These are phyloP conservation scores for Chrysoperla carnea DNA, from an alignment of 1,140 invertebrate genomes.

Conservation along the genomic window DNA sequence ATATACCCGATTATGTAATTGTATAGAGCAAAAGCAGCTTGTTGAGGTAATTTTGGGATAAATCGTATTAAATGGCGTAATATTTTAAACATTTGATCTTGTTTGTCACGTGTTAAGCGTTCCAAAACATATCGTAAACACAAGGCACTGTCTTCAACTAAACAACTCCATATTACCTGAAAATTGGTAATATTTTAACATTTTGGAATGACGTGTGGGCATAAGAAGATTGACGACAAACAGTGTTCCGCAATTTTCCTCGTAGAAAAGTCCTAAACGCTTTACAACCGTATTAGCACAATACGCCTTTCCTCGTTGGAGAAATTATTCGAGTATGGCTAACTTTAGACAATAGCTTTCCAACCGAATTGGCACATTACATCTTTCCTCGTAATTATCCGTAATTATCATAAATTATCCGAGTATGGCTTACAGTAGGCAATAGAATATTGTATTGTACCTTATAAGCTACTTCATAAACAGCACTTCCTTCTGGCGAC, in stretches of 20 bases:
- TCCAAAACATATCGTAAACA: conserved; percentile 94
- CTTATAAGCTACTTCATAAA: conserved; percentile 80
- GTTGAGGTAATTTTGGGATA: conserved; percentile 83
- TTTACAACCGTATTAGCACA: too few relatives aligned
- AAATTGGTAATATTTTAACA: conserved; percentile 5
- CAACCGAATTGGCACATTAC: too few relatives aligned
- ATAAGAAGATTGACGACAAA: too few relatives aligned
- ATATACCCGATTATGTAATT: conserved; percentile 99
- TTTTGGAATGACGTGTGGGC: neutral
- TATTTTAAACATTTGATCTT: conserved; percentile 90
- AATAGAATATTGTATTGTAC: conserved; percentile 19
- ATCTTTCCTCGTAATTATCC: too few relatives aligned
- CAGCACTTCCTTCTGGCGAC: conserved; percentile 77
- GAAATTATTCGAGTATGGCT: too few relatives aligned
- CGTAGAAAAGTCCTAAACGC: too few relatives aligned
- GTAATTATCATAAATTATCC: too few relatives aligned
- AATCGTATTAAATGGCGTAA: conserved; percentile 84
- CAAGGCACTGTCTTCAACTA: conserved; percentile 93
- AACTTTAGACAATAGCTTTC: too few relatives aligned
- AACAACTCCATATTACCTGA: conserved; percentile 89
- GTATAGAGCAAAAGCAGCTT: conserved; percentile 95
- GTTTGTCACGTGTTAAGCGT: conserved; percentile 84
- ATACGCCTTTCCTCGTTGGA: too few relatives aligned
- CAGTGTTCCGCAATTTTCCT: too few relatives aligned
- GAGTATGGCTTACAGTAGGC: too few relatives aligned